phyloP scores from a whole-genome alignment of 2,113 vertebrate species.

The Barbus barbus region DNA sequence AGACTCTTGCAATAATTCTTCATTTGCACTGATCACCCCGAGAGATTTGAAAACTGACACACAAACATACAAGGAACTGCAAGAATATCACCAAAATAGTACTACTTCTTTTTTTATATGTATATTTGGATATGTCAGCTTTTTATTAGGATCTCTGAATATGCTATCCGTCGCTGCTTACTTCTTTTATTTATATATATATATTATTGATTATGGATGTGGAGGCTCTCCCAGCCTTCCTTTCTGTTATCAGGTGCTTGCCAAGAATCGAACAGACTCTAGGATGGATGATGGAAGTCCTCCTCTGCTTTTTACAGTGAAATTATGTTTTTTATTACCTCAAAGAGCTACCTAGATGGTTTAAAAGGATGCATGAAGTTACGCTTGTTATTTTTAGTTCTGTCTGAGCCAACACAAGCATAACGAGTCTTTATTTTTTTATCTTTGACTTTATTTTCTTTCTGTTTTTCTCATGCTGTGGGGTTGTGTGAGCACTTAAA shows the following conservation, averaged over 20 bases:
- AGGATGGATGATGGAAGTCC: slow-evolving; percentile 64
- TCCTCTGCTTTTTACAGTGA: slow-evolving; percentile 68
- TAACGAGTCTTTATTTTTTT: slow-evolving; percentile 21
- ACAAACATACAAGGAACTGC: slow-evolving; percentile 63
- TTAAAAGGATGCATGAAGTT: slow-evolving; percentile 68
- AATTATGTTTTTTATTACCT: slow-evolving; percentile 80
- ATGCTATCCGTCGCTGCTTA: slow-evolving; percentile 77
- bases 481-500: slow-evolving; percentile 60
- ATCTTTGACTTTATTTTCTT: slow-evolving; percentile 50
- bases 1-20: slow-evolving; percentile 67
- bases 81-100: slow-evolving; percentile 64
- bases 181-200: slow-evolving; percentile 62
- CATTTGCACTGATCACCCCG: slow-evolving; percentile 77
- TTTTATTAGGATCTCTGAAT: slow-evolving; percentile 73
- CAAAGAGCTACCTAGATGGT: slow-evolving; percentile 71
- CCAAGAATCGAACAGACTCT: slow-evolving; percentile 71
- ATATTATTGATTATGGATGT: slow-evolving; percentile 60
- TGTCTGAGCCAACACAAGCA: slow-evolving; percentile 42
- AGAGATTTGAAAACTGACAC: slow-evolving; percentile 45
- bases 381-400: slow-evolving; percentile 64
- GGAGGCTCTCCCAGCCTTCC: slow-evolving; percentile 64
- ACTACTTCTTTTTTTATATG: slow-evolving; percentile 78
- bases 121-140: slow-evolving; percentile 82
- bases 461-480: slow-evolving; percentile 56
- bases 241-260: slow-evolving; percentile 74